A percentile compares a stretch with the other conserved stretches of the same genome.
These are phyloP conservation scores for Cirrhinus mrigala DNA, from an alignment of 2,797 vertebrate species.

Conservation along the genomic window DNA sequence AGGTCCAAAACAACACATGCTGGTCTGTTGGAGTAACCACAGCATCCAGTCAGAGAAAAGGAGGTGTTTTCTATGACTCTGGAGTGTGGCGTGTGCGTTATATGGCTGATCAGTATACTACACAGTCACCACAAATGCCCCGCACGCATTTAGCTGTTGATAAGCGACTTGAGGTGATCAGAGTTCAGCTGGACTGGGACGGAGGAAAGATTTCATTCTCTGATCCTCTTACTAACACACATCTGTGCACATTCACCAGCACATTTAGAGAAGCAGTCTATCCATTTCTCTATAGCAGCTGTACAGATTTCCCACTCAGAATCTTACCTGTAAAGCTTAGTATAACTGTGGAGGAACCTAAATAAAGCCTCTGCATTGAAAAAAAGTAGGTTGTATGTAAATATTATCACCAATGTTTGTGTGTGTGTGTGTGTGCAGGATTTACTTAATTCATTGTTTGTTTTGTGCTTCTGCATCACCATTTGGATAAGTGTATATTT, in stretches of 20 bases:
- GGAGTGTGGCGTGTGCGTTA: slow-evolving; percentile 4
- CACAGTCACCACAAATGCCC: not conserved
- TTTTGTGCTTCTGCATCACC: not conserved
- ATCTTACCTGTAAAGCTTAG: slow-evolving; percentile 6
- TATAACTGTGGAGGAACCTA: not conserved
- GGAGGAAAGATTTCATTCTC: slow-evolving; percentile 20
- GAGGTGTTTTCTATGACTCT: not conserved
- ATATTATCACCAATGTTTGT: not conserved
- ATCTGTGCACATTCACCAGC: not conserved
- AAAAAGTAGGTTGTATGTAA: not conserved
- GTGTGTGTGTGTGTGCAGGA: no score
- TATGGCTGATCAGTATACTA: not conserved
- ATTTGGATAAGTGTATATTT: not conserved
- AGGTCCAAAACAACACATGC: slow-evolving; percentile 26
- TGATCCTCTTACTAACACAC: slow-evolving; percentile 6
- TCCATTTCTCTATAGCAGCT: slow-evolving; percentile 7
- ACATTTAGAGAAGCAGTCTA: slow-evolving; percentile 15
- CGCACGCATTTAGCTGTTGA: not conserved
- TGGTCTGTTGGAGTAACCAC: slow-evolving; percentile 43
- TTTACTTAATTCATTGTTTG: not conserved
- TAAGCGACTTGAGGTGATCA: not conserved
- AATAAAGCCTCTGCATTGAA: not conserved
- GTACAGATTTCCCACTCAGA: not conserved
- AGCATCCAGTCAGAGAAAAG: slow-evolving; percentile 36
- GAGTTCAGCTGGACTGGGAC: slow-evolving; percentile 34